Evolutionary conservation across 2,113 vertebrate species (phyloP).

Genomic region (Carassius carassius): DNA sequence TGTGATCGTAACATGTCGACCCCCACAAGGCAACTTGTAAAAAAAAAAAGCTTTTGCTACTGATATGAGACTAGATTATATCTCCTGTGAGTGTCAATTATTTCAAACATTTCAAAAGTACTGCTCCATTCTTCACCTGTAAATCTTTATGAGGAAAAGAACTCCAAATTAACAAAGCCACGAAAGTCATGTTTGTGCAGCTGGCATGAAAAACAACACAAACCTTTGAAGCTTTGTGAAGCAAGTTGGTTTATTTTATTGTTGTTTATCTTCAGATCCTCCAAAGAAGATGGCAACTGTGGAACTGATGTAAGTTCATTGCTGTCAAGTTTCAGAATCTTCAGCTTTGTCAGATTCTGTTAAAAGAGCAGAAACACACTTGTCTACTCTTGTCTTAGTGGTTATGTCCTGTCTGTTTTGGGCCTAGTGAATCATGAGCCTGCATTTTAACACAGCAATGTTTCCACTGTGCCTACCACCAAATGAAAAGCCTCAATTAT

Average conservation of each 20-base stretch:
- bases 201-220: neutral
- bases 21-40: neutral
- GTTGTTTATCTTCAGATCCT: constrained; percentile 77
- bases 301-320: constrained; percentile 75
- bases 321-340: constrained; percentile 73
- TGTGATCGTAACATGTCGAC: neutral
- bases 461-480: constrained; percentile 33
- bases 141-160: neutral
- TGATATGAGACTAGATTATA: too few relatives aligned
- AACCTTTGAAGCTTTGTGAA: constrained; percentile 72
- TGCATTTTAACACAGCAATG: constrained; percentile 17
- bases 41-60: neutral
- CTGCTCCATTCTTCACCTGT: neutral
- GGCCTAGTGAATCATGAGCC: constrained; percentile 11
- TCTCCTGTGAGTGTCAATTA: neutral
- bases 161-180: neutral
- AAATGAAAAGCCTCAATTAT: constrained; percentile 25
- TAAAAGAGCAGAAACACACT: constrained; percentile 8
- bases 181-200: constrained; percentile 1
- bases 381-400: neutral
- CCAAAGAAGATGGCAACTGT: constrained; percentile 71
- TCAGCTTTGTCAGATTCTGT: constrained; percentile 72
- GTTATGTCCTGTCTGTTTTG: constrained; percentile 1
- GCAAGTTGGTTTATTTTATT: constrained; percentile 72
- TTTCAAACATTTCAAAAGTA: neutral